Conservation (phyloP, 2,113 vertebrate genomes). For the Globicephala melas region DNA sequence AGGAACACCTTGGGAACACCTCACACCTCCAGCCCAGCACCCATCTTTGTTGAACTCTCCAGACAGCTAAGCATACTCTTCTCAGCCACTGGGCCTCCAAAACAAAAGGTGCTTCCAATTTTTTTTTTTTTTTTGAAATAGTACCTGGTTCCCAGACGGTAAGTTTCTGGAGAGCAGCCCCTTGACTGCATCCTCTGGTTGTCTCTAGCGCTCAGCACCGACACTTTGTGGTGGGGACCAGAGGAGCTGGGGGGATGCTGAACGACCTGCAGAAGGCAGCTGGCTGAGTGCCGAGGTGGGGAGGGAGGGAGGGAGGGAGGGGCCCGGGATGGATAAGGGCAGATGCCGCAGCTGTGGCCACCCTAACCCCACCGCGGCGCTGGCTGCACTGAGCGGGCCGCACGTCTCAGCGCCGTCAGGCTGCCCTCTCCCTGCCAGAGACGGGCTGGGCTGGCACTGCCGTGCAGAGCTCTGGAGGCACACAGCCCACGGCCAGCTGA, state of each 20-base stretch:
- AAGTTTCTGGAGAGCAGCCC: background rate
- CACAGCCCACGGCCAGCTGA: fast-evolving
- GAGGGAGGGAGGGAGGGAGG: fast-evolving
- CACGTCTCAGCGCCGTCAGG: fast-evolving
- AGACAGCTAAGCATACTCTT: background rate
- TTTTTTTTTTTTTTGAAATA: background rate
- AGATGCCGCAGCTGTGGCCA: background rate
- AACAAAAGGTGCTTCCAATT: background rate
- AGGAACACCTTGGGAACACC: background rate
- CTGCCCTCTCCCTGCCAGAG: background rate
- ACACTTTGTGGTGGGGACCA: background rate
- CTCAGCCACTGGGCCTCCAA: background rate
- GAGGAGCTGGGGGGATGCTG: fast-evolving
- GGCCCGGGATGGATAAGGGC: background rate
- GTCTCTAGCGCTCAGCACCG: background rate
- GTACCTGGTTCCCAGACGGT: background rate
- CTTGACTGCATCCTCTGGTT: fast-evolving
- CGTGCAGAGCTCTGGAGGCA: background rate
- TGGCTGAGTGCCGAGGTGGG: background rate
- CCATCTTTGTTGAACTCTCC: background rate
- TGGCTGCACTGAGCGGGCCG: background rate
- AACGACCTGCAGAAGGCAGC: background rate
- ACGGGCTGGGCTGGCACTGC: background rate
- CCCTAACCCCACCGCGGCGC: fast-evolving
- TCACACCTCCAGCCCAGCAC: too few species aligned